Base-by-base conservation (phyloP, 2,797 vertebrate genomes). In the Chaunax sp. region DNA sequence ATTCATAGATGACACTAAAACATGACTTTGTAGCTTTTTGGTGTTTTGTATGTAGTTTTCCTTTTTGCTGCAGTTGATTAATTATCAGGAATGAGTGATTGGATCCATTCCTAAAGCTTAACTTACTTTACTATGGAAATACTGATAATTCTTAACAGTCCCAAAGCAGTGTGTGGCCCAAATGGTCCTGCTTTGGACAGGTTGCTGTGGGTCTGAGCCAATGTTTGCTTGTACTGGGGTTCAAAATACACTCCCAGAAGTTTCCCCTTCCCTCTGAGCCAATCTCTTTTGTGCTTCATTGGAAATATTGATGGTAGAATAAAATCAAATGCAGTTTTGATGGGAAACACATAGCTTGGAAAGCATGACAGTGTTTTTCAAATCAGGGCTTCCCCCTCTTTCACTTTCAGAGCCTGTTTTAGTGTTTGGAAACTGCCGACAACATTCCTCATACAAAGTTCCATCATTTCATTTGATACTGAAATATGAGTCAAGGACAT, bases 391-490 rank as follows among this genome's bases (percentile, higher is more conserved):
- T 90, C 83, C 90, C 91, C 79, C 54, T 81, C 50, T 81, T 47
- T 78, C 58, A 51, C 63, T 86, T 68, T 86, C 70, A 68, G 71
- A 80, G 81, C 89, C 80, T 89, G 63, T 64, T 64, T 78, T 85
- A 75, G 79, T 41, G 3, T 82, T 77, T 75, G 57, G 58, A 69
- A 72, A 77, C 75, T 53, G 64, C 52, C 79, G 79, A 81, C 80
- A 55, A 53, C 18, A 20, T 49, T 80, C 64, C 64, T 76, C 54
- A 54, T 54, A 69, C 83, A 90, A 90, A 85, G 83, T 92, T 92
- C 87, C 92, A 91, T 84, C 88, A 82, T 89, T 87, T 90, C 80
- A 88, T 86, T 87, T 84, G 68, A 73, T 37, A 59, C 55, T 72
- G 72, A 72, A 75, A 81, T 69, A 67, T 56, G 69, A 89, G 80